These are phyloP conservation scores for Scaptomyza reducta DNA, from an alignment of 2,888 invertebrate genomes.

Conservation along the genomic window DNA sequence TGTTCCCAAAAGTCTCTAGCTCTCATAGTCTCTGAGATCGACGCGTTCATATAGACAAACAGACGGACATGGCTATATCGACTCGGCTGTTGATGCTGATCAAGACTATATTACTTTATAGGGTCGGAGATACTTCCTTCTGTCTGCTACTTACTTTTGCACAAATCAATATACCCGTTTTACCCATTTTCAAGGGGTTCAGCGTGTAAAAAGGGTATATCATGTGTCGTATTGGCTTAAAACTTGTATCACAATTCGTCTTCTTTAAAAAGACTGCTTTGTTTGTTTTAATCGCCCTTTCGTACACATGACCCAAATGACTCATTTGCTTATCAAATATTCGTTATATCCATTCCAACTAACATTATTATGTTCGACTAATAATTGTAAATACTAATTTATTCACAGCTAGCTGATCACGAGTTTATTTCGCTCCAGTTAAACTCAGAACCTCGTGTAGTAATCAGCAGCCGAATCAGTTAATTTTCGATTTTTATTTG, in stretches of 20 bases:
- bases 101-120: too few relatives aligned
- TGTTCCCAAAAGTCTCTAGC: too few relatives aligned
- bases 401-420: constrained; percentile 36
- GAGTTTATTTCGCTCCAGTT: constrained; percentile 12
- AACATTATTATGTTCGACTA: constrained; percentile 11
- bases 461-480: constrained; percentile 29
- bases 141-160: too few relatives aligned
- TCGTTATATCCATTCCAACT: constrained; percentile 4
- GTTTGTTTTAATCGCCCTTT: constrained; percentile 3
- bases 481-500: constrained; percentile 9
- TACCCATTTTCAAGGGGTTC: too few relatives aligned
- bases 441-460: constrained; percentile 5
- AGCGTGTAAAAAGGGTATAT: neutral
- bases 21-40: too few relatives aligned
- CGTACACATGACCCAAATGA: constrained; percentile 24
- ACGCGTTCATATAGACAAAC: too few relatives aligned
- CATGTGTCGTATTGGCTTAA: neutral
- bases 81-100: too few relatives aligned
- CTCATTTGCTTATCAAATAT: constrained; percentile 45
- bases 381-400: constrained; percentile 14
- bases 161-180: too few relatives aligned
- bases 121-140: too few relatives aligned
- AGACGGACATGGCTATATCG: too few relatives aligned
- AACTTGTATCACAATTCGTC: neutral
- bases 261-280: constrained; percentile 4